Evolutionary conservation across 2,888 invertebrate species (phyloP).

Genomic region (Physocephala rufipes): DNA sequence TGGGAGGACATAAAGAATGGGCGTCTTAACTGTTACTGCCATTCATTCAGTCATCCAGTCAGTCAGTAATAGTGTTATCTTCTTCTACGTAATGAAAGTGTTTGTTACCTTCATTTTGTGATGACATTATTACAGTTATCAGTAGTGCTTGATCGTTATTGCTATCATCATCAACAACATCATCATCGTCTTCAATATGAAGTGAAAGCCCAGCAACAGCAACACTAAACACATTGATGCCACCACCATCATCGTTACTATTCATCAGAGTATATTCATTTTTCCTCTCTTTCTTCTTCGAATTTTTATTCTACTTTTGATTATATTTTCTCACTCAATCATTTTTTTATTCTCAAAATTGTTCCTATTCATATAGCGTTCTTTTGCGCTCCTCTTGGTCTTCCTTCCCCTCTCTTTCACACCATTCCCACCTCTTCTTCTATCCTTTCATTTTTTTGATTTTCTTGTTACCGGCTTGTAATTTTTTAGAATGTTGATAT

Average conservation of each 20-base stretch:
- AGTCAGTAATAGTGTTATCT: too few species aligned
- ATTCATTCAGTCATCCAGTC: too few species aligned
- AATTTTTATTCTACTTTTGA: neutral
- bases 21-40: neutral
- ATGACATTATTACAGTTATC: neutral
- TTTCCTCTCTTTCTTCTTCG: neutral
- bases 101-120: neutral
- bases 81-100: conserved; percentile 16
- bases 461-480: conserved; percentile 1
- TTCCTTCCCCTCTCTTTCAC: neutral
- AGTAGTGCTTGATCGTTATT: conserved; percentile 19
- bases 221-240: conserved; percentile 1
- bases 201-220: too few species aligned
- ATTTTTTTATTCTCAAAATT: neutral
- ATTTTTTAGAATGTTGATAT: neutral
- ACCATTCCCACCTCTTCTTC: too few species aligned
- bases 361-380: neutral
- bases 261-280: conserved; percentile 33
- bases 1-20: neutral
- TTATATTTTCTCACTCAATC: neutral
- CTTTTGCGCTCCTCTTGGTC: neutral
- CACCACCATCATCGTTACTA: conserved; percentile 21
- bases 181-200: too few species aligned
- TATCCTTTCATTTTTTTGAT: neutral
- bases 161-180: conserved; percentile 18